Percentiles rank a stretch among this genome's conserved stretches.
These are phyloP conservation scores for Apogon talboti DNA, from an alignment of 2,797 vertebrate species.

Conservation along the genomic window DNA sequence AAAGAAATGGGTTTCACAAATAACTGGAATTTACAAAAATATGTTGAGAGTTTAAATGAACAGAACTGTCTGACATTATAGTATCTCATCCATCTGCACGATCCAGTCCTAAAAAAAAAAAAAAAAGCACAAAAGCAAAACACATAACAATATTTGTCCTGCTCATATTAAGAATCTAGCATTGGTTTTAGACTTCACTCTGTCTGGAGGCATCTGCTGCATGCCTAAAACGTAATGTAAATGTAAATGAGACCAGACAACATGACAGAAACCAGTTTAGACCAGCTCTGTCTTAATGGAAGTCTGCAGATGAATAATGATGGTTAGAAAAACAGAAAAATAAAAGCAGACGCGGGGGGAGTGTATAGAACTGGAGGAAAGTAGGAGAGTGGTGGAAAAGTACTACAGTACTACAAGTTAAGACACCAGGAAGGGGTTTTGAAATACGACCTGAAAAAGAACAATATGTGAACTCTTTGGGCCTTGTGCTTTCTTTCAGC, in stretches of 20 bases:
- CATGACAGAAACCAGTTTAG: conserved; percentile 69
- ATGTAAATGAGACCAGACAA: conserved; percentile 78
- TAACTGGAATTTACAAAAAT: conserved; percentile 5
- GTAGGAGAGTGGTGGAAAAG: conserved; percentile 22
- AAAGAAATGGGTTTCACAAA: conserved; percentile 5
- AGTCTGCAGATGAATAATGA: conserved; percentile 67
- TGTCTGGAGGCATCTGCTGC: conserved; percentile 65
- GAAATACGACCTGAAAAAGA: conserved; percentile 35
- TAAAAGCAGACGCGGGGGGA: conserved; percentile 4
- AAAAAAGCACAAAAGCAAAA: conserved; percentile 35
- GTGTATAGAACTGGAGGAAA: conserved; percentile 36
- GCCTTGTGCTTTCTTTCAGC: conserved; percentile 3
- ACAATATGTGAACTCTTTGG: conserved; percentile 22
- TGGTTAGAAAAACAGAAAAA: conserved; percentile 38
- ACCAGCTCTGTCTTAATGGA: conserved; percentile 65
- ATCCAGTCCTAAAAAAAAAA: conserved; percentile 15
- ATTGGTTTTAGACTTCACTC: conserved; percentile 45
- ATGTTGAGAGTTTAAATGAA: conserved; percentile 9
- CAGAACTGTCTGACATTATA: conserved; percentile 13
- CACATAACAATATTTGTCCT: conserved; percentile 36
- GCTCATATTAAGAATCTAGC: conserved; percentile 45
- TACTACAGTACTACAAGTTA: conserved; percentile 3
- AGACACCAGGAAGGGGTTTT: conserved; percentile 1
- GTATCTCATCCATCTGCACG: conserved; percentile 32
- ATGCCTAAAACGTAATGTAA: conserved; percentile 68